phyloP scores from a whole-genome alignment of 2,113 vertebrate genomes.

The Zosterops hypoxanthus region DNA sequence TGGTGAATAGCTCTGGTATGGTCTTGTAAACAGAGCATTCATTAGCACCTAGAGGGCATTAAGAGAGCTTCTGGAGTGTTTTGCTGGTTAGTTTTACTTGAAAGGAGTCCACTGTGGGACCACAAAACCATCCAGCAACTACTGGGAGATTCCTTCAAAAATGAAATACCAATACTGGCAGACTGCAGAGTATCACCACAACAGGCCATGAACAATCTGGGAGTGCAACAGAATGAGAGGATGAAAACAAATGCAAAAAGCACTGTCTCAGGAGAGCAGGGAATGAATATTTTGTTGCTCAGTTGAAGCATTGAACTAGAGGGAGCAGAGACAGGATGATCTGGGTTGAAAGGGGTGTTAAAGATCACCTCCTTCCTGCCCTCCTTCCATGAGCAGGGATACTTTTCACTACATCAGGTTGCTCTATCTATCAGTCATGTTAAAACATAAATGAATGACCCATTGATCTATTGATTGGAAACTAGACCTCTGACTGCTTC shows the following conservation, averaged over 20 bases:
- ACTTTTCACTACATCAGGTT: background rate
- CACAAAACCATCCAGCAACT: background rate
- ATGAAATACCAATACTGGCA: background rate
- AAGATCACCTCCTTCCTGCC: background rate
- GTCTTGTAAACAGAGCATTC: background rate
- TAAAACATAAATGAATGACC: background rate
- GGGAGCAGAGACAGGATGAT: background rate
- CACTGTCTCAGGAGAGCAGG: background rate
- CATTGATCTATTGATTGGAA: background rate
- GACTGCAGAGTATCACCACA: background rate
- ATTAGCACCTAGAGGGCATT: background rate
- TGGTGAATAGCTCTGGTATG: accelerated
- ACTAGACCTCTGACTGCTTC: background rate
- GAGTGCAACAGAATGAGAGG: background rate
- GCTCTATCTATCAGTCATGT: background rate
- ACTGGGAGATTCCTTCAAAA: background rate
- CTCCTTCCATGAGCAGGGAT: background rate
- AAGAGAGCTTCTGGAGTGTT: background rate
- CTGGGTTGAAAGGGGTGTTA: background rate
- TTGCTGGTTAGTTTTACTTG: background rate
- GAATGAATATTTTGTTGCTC: background rate
- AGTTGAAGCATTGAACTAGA: background rate
- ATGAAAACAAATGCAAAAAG: background rate
- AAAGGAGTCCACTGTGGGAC: background rate
- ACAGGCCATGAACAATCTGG: background rate